Evolutionary conservation across 2,113 vertebrate genomes (phyloP), one percentile per base, ranked within the genome.

Genomic region (Pangasianodon gigas): DNA sequence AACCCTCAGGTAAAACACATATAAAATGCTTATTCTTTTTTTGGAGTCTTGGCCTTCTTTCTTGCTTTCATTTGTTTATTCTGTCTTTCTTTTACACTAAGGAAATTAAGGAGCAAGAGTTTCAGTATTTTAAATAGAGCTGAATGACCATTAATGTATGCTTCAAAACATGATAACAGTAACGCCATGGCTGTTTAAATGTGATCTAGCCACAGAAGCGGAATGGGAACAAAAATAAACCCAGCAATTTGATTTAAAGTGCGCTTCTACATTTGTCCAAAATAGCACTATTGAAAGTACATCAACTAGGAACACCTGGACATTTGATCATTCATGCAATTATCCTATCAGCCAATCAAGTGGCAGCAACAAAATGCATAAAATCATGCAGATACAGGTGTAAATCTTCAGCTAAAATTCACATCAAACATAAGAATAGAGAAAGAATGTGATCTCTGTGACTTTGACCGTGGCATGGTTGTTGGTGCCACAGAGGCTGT

Each of bases 1-100:
- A 32, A 89, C 74, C 84, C 69, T 56, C 4, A 6, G 1, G 32
- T 37, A 14, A 37, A 74, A 19, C 32, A 4, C 9, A 60, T 1
- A 74, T 48, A 77, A 44, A 24, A 8, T 75, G 7, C 62, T 81
- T 83, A 74, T 84, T 84, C 37, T 84, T 46, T 85, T 54, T 77
- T 54, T 29, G 52, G 62, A 48, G 24, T 58, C 18, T 46, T 86
- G 60, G 80, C 84, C 60, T 86, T 69, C 21, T 51, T 80, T 79
- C 44, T 18, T 44, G 2, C 6, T 77, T 24, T 44, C 13, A 21
- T n/a, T 51, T 83, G 60, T 62, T 91, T 77, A 86, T 71, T 69
- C 54, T 65, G 56, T 65, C 56, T 41, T 69, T 85, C 48, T 69
- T 85, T 74, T 24, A 56, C 60, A 51, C 62, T 18, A 16, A 14